Evolutionary conservation across 2,113 vertebrate genomes (phyloP).

Genomic region (Actenoides hombroni): DNA sequence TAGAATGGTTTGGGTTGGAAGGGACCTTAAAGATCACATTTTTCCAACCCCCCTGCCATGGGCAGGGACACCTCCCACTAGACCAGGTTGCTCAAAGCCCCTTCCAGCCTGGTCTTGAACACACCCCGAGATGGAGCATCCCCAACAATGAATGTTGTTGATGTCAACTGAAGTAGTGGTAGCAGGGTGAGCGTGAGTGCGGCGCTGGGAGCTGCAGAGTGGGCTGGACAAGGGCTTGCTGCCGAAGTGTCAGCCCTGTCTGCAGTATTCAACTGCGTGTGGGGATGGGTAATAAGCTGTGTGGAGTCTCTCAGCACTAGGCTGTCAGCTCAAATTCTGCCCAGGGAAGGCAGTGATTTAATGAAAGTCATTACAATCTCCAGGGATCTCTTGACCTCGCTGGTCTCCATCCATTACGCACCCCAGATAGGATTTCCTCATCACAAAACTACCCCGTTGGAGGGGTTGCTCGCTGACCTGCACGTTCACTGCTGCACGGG

Average conservation of each 20-base stretch:
- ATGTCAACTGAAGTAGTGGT: background rate
- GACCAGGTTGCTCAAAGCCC: too few species aligned
- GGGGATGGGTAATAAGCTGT: background rate
- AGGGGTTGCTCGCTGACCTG: background rate
- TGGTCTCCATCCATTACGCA: background rate
- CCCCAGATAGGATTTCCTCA: background rate
- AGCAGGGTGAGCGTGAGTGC: background rate
- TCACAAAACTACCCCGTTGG: rapidly evolving
- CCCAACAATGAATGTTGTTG: background rate
- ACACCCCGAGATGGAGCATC: too few species aligned
- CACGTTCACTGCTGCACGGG: rapidly evolving
- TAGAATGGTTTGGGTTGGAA: background rate
- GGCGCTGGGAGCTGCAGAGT: background rate
- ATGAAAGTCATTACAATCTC: constrained; percentile 13
- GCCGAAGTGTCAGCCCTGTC: background rate
- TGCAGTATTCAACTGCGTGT: background rate
- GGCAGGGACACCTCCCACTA: too few species aligned
- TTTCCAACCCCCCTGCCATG: too few species aligned
- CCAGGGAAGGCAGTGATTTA: constrained; percentile 16
- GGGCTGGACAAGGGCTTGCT: background rate
- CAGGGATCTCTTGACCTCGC: background rate
- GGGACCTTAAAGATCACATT: too few species aligned
- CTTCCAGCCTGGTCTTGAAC: too few species aligned
- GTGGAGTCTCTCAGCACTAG: background rate
- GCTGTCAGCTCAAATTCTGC: constrained; percentile 37